Conservation (phyloP, 2,888 invertebrate species). For the Phasia obesa region DNA sequence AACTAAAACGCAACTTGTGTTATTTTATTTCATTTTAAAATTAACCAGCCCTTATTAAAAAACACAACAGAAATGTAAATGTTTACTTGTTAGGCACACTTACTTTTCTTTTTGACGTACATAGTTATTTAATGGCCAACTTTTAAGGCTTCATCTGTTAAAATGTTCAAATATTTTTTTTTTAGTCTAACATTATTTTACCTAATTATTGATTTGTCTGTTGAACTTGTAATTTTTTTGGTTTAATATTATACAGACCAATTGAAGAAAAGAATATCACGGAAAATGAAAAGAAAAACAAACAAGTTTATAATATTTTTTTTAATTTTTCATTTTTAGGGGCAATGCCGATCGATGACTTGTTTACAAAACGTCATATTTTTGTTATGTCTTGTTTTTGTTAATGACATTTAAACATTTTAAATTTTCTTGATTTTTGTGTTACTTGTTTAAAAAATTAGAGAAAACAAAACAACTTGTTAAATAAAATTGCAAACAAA, state of each 20-base stretch:
- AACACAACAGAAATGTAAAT: no score
- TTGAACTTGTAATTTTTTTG: constrained; percentile 38
- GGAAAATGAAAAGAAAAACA: neutral
- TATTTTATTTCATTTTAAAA: no score
- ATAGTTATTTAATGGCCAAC: neutral
- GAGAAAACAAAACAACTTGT: neutral
- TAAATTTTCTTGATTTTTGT: constrained; percentile 6
- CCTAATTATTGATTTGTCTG: constrained; percentile 47
- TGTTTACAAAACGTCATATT: neutral
- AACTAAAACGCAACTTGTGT: no score
- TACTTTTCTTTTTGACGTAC: constrained; percentile 7
- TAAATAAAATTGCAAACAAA: no score
- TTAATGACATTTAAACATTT: constrained; percentile 48
- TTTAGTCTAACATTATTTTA: neutral
- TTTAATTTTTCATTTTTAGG: neutral
- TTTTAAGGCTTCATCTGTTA: constrained; percentile 47
- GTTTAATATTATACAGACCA: neutral
- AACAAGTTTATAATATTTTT: neutral
- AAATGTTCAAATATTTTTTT: neutral
- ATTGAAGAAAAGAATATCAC: neutral
- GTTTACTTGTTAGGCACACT: neutral
- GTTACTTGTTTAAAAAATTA: neutral
- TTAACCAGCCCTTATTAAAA: no score
- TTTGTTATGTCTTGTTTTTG: neutral
- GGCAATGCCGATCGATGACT: constrained; percentile 41